phyloP scores from a whole-genome alignment of 2,797 vertebrate species.

The Calcarius lapponicus region DNA sequence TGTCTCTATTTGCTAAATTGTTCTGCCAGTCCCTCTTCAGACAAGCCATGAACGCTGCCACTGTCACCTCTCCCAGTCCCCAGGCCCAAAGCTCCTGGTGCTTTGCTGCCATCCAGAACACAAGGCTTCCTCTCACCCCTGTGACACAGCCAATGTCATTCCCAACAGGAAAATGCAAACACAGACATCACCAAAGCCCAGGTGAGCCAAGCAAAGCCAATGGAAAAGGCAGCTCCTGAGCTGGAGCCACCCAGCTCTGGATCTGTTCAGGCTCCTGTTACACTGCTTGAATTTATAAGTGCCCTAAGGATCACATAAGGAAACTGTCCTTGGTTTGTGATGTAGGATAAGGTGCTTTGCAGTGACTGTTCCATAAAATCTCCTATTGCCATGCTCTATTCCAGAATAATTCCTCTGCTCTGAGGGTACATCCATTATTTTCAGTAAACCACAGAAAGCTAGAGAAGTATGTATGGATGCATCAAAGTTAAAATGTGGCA shows the following conservation, averaged over 20 bases:
- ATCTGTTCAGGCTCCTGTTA: background rate
- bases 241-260: background rate
- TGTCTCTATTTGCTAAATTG: background rate
- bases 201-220: background rate
- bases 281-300: background rate
- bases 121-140: fast-evolving
- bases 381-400: background rate
- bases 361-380: background rate
- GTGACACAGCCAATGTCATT: background rate
- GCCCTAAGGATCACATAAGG: background rate
- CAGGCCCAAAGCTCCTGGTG: background rate
- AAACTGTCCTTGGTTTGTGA: background rate
- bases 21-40: background rate
- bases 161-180: background rate
- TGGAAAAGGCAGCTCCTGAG: background rate
- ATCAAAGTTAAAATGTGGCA: background rate
- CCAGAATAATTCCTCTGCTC: background rate
- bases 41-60: background rate
- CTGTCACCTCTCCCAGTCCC: background rate
- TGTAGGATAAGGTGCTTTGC: background rate
- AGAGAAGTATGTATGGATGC: background rate
- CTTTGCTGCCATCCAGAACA: background rate
- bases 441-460: background rate
- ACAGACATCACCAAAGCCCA: background rate
- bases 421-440: background rate